These are phyloP conservation scores for Diuraphis noxia DNA, from an alignment of 1,140 invertebrate species.

Conservation along the genomic window DNA sequence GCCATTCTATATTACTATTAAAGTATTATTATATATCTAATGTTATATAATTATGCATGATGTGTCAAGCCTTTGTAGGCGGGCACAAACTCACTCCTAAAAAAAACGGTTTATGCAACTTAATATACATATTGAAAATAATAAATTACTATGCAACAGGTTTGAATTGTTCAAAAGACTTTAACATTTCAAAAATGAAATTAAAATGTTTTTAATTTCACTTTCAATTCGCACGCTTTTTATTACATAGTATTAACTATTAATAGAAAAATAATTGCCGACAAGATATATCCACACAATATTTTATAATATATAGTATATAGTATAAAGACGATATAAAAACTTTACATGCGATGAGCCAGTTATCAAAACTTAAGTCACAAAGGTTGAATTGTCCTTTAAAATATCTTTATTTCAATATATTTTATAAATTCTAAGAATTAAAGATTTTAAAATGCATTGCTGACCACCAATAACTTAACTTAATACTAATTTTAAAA, in stretches of 20 bases:
- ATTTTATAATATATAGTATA: not conserved
- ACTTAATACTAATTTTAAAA: not conserved
- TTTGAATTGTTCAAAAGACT: not conserved
- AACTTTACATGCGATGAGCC: not conserved
- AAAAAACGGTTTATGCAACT: not conserved
- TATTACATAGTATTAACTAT: not conserved
- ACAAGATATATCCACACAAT: not conserved
- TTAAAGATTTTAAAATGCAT: not conserved
- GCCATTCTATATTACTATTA: not conserved
- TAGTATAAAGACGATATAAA: not conserved
- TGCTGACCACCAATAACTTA: not conserved
- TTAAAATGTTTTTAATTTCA: not conserved
- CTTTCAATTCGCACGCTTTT: not conserved
- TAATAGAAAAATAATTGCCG: not conserved
- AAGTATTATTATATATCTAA: not conserved
- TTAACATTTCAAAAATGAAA: not conserved
- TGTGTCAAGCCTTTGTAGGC: too few species aligned
- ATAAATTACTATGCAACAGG: not conserved
- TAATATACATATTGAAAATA: not conserved
- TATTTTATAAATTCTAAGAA: not conserved
- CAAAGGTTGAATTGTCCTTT: not conserved
- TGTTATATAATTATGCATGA: too few species aligned
- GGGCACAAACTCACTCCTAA: not conserved
- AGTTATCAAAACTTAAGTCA: not conserved
- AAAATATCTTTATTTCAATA: too few species aligned